phyloP scores from a whole-genome alignment of 2,113 vertebrate genomes.

The Mugil cephalus region DNA sequence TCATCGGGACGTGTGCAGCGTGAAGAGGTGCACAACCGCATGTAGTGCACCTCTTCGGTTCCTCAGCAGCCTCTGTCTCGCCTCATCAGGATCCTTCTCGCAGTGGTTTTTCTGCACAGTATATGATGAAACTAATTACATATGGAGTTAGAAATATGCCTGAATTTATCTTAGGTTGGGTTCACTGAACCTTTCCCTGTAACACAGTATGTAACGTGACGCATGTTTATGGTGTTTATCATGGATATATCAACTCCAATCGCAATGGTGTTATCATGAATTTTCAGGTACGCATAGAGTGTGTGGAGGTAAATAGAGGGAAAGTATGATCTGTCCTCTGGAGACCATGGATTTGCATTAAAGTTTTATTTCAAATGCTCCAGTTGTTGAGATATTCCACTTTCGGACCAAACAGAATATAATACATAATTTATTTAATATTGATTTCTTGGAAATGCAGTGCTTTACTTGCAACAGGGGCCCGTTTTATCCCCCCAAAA shows the following conservation, averaged over 20 bases:
- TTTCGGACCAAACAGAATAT: neutral
- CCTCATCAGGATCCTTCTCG: neutral
- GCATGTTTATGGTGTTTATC: too few relatives aligned
- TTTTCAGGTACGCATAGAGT: neutral
- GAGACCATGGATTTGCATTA: too few relatives aligned
- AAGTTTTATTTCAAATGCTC: neutral
- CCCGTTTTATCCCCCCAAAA: too few relatives aligned
- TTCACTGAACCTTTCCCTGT: neutral
- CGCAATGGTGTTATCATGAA: neutral
- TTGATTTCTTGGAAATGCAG: too few relatives aligned
- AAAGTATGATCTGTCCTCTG: slow-evolving; percentile 1
- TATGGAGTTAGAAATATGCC: neutral
- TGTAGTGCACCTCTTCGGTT: too few relatives aligned
- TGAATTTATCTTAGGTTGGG: neutral
- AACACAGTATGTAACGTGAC: neutral
- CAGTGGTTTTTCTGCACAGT: neutral
- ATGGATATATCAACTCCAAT: too few relatives aligned
- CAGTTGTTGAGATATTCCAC: neutral
- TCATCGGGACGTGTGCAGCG: slow-evolving; percentile 1
- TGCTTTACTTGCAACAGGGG: too few relatives aligned
- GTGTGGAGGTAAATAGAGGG: neutral
- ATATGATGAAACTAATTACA: neutral
- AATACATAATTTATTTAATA: too few relatives aligned
- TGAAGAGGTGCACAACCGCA: too few relatives aligned
- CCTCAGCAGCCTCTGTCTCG: neutral